Percentiles rank a stretch among this genome's conserved stretches.
Conservation (phyloP, 2,113 vertebrate species). For the Neoarius graeffei region DNA sequence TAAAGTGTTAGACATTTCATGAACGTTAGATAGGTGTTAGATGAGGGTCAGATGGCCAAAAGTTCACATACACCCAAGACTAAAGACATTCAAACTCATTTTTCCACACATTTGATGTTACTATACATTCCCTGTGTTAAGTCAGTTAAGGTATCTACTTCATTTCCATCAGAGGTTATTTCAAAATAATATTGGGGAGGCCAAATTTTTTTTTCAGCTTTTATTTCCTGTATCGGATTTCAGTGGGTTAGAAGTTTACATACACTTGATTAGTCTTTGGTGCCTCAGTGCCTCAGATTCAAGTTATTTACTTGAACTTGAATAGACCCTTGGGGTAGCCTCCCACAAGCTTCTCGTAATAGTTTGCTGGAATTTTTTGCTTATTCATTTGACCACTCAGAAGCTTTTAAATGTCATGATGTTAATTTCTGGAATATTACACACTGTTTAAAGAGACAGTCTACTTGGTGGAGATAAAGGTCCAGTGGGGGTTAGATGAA, state of each 20-base stretch:
- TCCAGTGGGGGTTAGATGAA: not conserved
- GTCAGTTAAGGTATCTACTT: not conserved
- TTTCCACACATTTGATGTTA: too few relatives aligned
- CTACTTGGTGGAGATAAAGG: not conserved
- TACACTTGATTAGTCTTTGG: not conserved
- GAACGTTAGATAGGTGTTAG: not conserved
- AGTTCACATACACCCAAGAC: not conserved
- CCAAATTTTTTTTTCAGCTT: not conserved
- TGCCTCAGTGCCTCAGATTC: not conserved
- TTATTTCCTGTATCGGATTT: not conserved
- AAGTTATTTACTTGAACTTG: not conserved
- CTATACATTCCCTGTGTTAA: not conserved
- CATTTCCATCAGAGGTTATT: not conserved
- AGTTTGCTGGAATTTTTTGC: not conserved
- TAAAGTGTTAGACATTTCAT: not conserved
- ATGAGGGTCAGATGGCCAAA: not conserved
- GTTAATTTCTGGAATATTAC: not conserved
- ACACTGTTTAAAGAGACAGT: not conserved
- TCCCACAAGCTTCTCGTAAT: not conserved
- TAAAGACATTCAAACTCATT: not conserved
- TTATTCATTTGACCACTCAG: not conserved
- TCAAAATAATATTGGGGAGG: not conserved
- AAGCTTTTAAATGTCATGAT: not conserved
- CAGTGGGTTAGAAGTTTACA: not conserved
- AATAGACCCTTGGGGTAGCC: too few relatives aligned